Conservation (phyloP, 2,113 vertebrate species). For the Vulpes lagopus region DNA sequence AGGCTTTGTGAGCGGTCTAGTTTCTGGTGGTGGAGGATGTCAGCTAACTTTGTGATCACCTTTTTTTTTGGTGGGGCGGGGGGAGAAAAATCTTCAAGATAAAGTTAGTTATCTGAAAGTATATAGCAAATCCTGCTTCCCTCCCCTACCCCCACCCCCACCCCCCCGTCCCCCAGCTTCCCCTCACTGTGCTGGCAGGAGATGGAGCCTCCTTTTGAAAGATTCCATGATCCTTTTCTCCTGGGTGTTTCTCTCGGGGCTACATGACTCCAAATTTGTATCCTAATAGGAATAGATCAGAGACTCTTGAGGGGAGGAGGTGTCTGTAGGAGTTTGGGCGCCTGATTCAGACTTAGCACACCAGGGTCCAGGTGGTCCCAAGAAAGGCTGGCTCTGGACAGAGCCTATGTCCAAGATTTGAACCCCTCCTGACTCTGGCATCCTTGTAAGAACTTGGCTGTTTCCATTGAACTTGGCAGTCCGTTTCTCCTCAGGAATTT, state of each 20-base stretch:
- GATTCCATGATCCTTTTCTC: neutral
- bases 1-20: neutral
- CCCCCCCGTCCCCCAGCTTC: neutral
- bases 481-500: neutral
- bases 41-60: slow-evolving; percentile 2
- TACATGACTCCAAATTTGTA: neutral
- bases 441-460: neutral
- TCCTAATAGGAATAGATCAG: neutral
- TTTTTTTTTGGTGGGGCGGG: neutral
- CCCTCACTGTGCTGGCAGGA: neutral
- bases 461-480: neutral
- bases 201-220: neutral
- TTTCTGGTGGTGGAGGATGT: neutral
- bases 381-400: neutral
- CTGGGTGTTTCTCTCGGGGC: neutral
- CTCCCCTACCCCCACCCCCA: too few species aligned
- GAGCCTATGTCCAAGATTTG: neutral
- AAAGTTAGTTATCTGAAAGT: neutral
- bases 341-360: neutral
- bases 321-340: neutral
- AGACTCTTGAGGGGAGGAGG: neutral
- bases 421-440: neutral
- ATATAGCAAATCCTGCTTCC: too few species aligned
- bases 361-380: neutral
- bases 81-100: neutral